Evolutionary conservation across 2,888 invertebrate species (phyloP).

Genomic region (Agriopis leucophaearia): DNA sequence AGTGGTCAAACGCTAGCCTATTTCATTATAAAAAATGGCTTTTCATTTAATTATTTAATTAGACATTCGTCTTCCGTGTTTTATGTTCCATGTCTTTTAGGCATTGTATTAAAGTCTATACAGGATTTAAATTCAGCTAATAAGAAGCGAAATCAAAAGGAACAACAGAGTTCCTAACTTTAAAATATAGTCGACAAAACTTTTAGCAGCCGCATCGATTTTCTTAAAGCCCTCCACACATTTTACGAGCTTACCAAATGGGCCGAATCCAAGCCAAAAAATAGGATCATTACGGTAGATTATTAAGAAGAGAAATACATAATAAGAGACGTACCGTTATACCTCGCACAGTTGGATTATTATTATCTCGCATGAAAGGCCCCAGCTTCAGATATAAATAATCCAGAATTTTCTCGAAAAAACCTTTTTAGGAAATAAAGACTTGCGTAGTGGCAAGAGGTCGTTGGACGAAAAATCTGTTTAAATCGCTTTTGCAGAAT

Average conservation of each 20-base stretch:
- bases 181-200: constrained; percentile 11
- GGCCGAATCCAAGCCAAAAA: constrained; percentile 39
- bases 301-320: constrained; percentile 44
- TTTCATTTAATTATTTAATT: too few relatives aligned
- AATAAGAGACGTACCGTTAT: constrained; percentile 32
- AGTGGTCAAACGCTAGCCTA: too few relatives aligned
- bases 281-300: constrained; percentile 42
- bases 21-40: too few relatives aligned
- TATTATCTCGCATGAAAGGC: constrained; percentile 33
- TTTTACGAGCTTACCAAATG: constrained; percentile 42
- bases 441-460: constrained; percentile 15
- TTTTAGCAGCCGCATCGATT: constrained; percentile 28
- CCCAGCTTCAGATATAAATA: constrained; percentile 41
- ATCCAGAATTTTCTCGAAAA: constrained; percentile 38
- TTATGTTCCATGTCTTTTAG: neutral
- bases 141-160: neutral
- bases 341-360: constrained; percentile 35
- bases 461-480: constrained; percentile 15
- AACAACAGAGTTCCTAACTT: constrained; percentile 1
- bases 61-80: too few relatives aligned
- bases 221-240: constrained; percentile 30
- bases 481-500: constrained; percentile 18
- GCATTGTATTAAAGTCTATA: neutral
- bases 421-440: constrained; percentile 28
- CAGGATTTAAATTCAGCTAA: neutral